phyloP scores from a whole-genome alignment of 2,888 invertebrate species.

The Unio pictorum region DNA sequence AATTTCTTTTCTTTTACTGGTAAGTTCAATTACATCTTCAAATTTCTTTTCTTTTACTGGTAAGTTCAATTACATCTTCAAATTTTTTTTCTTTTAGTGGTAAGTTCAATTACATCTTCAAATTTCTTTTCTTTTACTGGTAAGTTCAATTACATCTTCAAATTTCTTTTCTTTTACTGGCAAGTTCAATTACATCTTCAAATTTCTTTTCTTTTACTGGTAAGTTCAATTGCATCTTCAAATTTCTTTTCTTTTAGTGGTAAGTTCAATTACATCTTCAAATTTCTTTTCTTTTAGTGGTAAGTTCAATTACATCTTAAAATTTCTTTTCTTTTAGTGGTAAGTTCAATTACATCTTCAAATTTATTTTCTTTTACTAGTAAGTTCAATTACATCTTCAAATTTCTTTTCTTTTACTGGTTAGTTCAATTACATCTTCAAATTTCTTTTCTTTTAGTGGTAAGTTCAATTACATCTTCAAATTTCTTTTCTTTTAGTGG shows the following conservation, averaged over 20 bases:
- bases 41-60: conserved; percentile 19
- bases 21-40: too few species aligned
- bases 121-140: too few species aligned
- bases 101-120: neutral
- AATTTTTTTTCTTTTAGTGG: neutral
- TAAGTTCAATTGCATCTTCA: neutral
- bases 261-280: neutral
- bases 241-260: too few species aligned
- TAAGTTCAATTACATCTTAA: neutral
- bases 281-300: too few species aligned
- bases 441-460: conserved; percentile 19
- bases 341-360: neutral
- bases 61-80: conserved; percentile 24
- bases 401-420: too few species aligned
- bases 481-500: too few species aligned
- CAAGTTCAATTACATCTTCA: neutral
- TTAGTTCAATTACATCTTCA: too few species aligned
- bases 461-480: conserved; percentile 25
- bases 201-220: too few species aligned
- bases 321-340: neutral
- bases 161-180: too few species aligned
- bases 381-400: neutral
- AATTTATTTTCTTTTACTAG: too few species aligned
- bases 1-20: neutral
- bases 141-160: neutral